Base-by-base conservation (phyloP, 2,888 invertebrate species). In the Cheilosia scutellata region DNA sequence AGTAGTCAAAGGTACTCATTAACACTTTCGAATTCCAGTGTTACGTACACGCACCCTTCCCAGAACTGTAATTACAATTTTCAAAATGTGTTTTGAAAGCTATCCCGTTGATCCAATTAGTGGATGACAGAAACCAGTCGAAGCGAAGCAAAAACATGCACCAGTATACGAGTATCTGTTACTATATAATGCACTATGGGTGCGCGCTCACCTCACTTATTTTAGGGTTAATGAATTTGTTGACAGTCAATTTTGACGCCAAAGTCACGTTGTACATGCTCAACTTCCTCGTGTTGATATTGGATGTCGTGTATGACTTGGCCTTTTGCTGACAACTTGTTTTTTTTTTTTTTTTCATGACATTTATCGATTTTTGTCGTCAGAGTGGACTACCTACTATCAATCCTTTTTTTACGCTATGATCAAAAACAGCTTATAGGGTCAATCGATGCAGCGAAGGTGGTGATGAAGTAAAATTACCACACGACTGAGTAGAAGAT, bases 231-330 rank as follows among this genome's bases (percentile, higher is more conserved):
- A 83, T 83, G 83, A 83, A 83, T 83, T 83, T 83, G 83, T 83
- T 83, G 83, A 83, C 74, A 78, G 83, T 78, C 83, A 83, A 83
- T 83, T 83, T 83, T 83, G 83, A 83, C 78, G 78, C 83, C 78
- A 83, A 74, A 78, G 83, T 83, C 83, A 83, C 83, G 83, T 66
- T 72, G 78, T 75, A 42, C 62, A 75, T 72, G 25, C 49, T 13
- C 57, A 44, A 33, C 60, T 68, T 68, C 66, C 68, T 68, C 55
- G 47, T 63, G 40, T 33, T 13, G 51, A 42, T 60, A 27, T 27
- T 57, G 37, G 65, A 16, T 53, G 42, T 13, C 42, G 40, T 71
- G 65, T 40, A 60, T 44, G 40, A 27, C 25, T 40, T 72, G 79
- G 70, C 70, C 62, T 76, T 79, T 82, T 57, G 77, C 71, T 77